Evolutionary conservation across 2,113 vertebrate species (phyloP).

Genomic region (Sorex araneus): DNA sequence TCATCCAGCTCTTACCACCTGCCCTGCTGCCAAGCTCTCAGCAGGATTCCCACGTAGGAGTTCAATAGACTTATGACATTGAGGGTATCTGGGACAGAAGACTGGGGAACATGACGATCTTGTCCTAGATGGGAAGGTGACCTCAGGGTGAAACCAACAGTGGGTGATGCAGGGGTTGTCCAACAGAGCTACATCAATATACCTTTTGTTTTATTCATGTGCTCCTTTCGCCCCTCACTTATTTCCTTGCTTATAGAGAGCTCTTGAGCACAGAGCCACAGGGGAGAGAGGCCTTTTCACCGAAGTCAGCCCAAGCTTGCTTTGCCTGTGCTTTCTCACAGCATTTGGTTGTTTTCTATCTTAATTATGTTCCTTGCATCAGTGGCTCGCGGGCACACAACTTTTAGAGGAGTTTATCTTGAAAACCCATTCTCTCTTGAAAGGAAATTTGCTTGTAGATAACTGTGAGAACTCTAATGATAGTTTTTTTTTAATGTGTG

Average conservation of each 20-base stretch:
- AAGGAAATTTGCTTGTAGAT: conserved; percentile 52
- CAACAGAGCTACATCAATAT: conserved; percentile 34
- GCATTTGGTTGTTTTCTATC: conserved; percentile 79
- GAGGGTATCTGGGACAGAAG: background rate
- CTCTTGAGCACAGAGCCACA: conserved; percentile 77
- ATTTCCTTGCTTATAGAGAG: conserved; percentile 62
- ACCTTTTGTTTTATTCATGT: conserved; percentile 71
- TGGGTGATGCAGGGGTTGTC: background rate
- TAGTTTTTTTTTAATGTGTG: background rate
- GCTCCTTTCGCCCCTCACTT: conserved; percentile 51
- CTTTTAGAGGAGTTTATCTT: conserved; percentile 78
- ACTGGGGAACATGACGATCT: background rate
- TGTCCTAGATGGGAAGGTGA: conserved; percentile 22
- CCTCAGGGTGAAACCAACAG: conserved; percentile 2
- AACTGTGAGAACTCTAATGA: conserved; percentile 56
- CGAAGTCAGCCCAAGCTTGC: conserved; percentile 48
- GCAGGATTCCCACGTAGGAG: background rate
- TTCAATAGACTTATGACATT: background rate
- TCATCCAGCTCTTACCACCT: background rate
- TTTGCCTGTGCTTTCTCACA: conserved; percentile 66
- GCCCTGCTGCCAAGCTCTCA: background rate
- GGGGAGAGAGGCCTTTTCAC: conserved; percentile 72
- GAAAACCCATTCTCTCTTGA: conserved; percentile 72
- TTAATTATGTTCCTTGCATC: conserved; percentile 77
- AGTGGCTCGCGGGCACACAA: conserved; percentile 73